Evolutionary conservation across 2,797 vertebrate species (phyloP).

Genomic region (Geotria australis): DNA sequence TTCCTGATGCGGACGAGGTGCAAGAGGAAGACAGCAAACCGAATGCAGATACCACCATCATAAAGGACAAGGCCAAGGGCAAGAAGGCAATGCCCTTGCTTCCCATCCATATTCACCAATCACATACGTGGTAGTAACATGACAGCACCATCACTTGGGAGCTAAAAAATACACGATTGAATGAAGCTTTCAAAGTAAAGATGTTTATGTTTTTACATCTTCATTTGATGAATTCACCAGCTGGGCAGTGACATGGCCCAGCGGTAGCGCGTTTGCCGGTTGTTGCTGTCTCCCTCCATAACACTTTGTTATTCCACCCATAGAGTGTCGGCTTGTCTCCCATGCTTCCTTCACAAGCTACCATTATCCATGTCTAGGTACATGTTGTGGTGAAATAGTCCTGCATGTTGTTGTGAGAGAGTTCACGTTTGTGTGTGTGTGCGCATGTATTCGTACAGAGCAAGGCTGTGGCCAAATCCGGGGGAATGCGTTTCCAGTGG

Average conservation of each 20-base stretch:
- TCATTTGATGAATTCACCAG: background rate
- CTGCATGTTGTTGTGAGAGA: no score
- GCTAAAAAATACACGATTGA: no score
- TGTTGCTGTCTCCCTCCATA: background rate
- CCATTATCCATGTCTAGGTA: no score
- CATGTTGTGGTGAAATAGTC: no score
- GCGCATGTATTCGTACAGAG: constrained; percentile 20
- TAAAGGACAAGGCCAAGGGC: constrained; percentile 83
- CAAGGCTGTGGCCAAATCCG: constrained; percentile 63
- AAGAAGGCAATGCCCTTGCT: constrained; percentile 36
- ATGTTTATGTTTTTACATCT: background rate
- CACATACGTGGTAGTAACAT: no score
- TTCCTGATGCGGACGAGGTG: constrained; percentile 65
- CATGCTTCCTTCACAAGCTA: no score
- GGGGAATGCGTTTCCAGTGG: constrained; percentile 61
- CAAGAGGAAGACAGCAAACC: constrained; percentile 19
- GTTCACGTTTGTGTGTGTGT: background rate
- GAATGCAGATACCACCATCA: constrained; percentile 29
- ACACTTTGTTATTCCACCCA: no score
- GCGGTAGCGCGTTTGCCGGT: no score
- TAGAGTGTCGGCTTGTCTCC: no score
- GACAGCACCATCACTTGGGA: no score
- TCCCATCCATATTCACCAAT: background rate
- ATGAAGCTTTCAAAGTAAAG: background rate
- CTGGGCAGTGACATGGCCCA: background rate